phyloP scores from a whole-genome alignment of 2,888 invertebrate genomes.

The Coecobrya sp. region DNA sequence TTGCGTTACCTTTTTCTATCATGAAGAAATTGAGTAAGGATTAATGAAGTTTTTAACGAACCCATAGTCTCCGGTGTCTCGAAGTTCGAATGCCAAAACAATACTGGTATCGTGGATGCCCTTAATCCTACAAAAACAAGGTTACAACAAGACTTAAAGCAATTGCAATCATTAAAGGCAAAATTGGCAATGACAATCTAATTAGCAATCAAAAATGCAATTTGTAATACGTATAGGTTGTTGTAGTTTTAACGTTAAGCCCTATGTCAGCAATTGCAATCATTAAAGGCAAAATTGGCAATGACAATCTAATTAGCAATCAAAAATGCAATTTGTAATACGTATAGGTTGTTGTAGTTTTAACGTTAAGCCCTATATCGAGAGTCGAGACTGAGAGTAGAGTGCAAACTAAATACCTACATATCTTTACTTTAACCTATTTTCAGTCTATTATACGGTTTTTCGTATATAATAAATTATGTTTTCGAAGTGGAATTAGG shows the following conservation, averaged over 20 bases:
- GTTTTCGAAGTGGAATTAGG: neutral
- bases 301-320: neutral
- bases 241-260: neutral
- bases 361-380: neutral
- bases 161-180: neutral
- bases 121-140: constrained; percentile 79
- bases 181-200: neutral
- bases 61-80: constrained; percentile 77
- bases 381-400: too few species aligned
- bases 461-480: neutral
- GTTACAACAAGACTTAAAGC: neutral
- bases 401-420: too few species aligned
- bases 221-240: too few species aligned
- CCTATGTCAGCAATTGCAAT: neutral
- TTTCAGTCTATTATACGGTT: neutral
- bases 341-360: neutral
- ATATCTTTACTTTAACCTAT: too few species aligned
- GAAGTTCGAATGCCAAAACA: constrained; percentile 81
- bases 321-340: too few species aligned
- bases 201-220: too few species aligned
- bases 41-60: constrained; percentile 56
- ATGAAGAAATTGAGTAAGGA: neutral
- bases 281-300: neutral
- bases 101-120: constrained; percentile 83
- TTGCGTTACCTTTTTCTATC: neutral